Base-by-base conservation (phyloP, 1,140 invertebrate genomes). In the Physella acuta region DNA sequence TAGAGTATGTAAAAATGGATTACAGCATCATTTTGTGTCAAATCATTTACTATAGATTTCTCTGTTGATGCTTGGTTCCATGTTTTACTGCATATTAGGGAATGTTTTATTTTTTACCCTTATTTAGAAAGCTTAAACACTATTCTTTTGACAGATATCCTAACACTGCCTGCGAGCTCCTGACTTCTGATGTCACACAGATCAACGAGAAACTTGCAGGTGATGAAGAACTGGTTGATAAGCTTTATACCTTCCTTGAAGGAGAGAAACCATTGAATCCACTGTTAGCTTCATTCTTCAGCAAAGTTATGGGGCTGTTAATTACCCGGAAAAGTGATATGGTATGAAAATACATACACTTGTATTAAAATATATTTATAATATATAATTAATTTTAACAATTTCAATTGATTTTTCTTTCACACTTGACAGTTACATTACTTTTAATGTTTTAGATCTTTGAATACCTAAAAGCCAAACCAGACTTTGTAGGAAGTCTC, bases 211-310 rank as follows among this genome's bases (percentile, higher is more conserved):
- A 90, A 75, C 86, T 98, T 71, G 92, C 92, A 61, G 90, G 88
- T 63, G 91, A 94, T 79, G 87, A 91, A 76, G 85, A 86, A 68
- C 88, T 94, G 71, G 88, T 98, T 77, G 88, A 90, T 74, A 91
- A 93, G 81, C 87, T 98, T 56, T 97, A 94, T 86, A 74, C 71
- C 55, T 97, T 97, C 88, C 88, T 97, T 74, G 91, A 95, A 82
- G 89, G 88, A 64, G 91, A 94, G 70, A 89, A 92, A 80, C 92
- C 92, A 39, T 87, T 98, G 55, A 98, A 98, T 88, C 94, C 95
- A 70, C 86, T 98, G 63, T 88, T 98, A 77, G 94, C 95, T 39
- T 96, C 94, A 73, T 98, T 95, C 88, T 96, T 97, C 87, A 95
- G 93, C 85, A 95, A 95, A 89, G 94, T 93, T 63, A 89, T 98